Percentiles rank a stretch among this genome's conserved stretches.
Conservation (phyloP, 2,113 vertebrate genomes). For the Desmodus rotundus region DNA sequence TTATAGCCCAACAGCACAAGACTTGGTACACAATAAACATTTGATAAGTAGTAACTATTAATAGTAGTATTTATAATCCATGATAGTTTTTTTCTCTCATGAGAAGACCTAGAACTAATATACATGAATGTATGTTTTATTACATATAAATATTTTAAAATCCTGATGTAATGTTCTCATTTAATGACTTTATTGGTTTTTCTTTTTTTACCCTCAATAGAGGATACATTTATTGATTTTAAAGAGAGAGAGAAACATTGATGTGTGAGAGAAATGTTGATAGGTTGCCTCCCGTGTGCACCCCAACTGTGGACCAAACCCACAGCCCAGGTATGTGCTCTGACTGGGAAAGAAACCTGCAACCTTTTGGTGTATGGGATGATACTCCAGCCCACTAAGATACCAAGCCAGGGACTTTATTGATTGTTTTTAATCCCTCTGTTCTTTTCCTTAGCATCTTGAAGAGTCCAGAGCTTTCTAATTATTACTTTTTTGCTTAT, state of each 20-base stretch:
- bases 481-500: conserved; percentile 11
- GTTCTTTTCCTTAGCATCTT: neutral
- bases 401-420: too few relatives aligned
- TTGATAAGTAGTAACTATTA: neutral
- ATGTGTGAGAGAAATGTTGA: too few relatives aligned
- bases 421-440: neutral
- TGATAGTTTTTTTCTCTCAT: neutral
- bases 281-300: too few relatives aligned
- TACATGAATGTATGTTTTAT: neutral
- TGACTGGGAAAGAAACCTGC: too few relatives aligned
- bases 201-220: too few relatives aligned
- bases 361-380: too few relatives aligned
- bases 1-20: neutral
- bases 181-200: neutral
- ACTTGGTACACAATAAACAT: neutral
- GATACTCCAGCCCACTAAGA: too few relatives aligned
- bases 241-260: too few relatives aligned
- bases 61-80: neutral
- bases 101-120: neutral
- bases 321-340: too few relatives aligned
- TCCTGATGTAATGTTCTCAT: neutral
- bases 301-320: too few relatives aligned
- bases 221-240: too few relatives aligned
- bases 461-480: conserved; percentile 9
- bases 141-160: neutral